Evolutionary conservation across 2,113 vertebrate species (phyloP).

Genomic region (Serilophus lunatus): DNA sequence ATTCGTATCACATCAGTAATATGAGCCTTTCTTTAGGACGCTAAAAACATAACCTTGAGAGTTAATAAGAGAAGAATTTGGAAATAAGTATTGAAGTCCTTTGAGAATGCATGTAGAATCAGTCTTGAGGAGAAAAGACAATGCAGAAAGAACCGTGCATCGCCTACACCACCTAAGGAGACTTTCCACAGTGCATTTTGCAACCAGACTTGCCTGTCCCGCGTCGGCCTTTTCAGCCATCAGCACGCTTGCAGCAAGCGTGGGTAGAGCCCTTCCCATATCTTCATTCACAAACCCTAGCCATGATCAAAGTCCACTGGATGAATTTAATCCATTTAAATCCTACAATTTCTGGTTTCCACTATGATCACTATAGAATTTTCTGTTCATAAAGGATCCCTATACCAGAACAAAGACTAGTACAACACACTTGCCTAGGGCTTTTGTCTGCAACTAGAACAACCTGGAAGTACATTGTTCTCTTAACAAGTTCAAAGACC

Average conservation of each 20-base stretch:
- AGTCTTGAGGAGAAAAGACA: too few species aligned
- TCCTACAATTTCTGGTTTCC: neutral
- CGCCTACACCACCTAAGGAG: too few species aligned
- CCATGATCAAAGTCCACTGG: neutral
- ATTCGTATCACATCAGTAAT: slow-evolving; percentile 14
- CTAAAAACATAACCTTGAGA: neutral
- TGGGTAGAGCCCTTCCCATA: too few species aligned
- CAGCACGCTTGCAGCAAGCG: too few species aligned
- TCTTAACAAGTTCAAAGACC: slow-evolving; percentile 17
- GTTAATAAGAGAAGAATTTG: neutral
- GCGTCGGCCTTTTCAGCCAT: too few species aligned
- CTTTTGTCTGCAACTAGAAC: slow-evolving; percentile 1
- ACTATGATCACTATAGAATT: neutral
- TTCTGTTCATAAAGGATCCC: neutral
- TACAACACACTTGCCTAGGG: neutral
- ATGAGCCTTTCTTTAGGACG: neutral
- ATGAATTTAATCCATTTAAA: slow-evolving; percentile 23
- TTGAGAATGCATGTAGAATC: too few species aligned
- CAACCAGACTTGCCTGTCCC: too few species aligned
- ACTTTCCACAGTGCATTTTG: too few species aligned
- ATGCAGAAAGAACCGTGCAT: too few species aligned
- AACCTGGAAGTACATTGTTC: neutral
- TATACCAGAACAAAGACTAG: neutral
- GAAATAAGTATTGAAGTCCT: neutral
- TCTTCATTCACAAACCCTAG: too few species aligned